phyloP scores from a whole-genome alignment of 2,113 vertebrate species.

The Aldabrachelys gigantea region DNA sequence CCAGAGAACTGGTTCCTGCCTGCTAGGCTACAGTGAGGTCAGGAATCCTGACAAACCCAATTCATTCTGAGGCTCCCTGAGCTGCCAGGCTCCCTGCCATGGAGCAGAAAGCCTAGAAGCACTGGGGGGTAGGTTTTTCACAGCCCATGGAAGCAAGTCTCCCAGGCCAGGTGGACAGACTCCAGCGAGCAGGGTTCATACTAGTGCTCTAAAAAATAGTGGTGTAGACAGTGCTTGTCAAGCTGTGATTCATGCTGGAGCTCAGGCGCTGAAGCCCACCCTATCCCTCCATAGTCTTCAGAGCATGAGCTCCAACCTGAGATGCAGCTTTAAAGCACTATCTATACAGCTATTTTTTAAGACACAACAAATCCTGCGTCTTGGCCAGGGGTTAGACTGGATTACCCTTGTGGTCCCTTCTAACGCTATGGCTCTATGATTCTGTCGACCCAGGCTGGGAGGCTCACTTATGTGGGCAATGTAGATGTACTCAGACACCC shows the following conservation, averaged over 20 bases:
- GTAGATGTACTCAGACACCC: background rate
- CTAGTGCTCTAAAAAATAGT: background rate
- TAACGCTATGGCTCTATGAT: background rate
- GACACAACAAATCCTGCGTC: background rate
- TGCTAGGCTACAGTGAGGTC: background rate
- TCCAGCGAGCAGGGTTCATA: background rate
- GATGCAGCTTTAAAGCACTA: background rate
- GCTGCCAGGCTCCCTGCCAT: background rate
- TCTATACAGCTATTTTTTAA: background rate
- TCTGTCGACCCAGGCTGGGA: background rate
- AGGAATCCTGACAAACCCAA: background rate
- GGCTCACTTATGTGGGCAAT: background rate
- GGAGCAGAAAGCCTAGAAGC: background rate
- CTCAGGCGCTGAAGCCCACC: background rate
- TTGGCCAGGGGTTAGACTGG: background rate
- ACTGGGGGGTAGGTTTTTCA: too few relatives aligned
- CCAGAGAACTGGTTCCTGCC: background rate
- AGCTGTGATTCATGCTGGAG: background rate
- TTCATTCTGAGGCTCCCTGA: background rate
- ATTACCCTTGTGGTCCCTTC: background rate
- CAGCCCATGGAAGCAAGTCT: background rate
- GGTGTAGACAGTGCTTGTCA: background rate
- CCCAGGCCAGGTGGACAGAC: background rate
- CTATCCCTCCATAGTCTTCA: background rate
- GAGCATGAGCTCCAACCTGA: background rate